These are phyloP conservation scores for Carduelis carduelis DNA, from an alignment of 2,797 vertebrate species.

Conservation along the genomic window DNA sequence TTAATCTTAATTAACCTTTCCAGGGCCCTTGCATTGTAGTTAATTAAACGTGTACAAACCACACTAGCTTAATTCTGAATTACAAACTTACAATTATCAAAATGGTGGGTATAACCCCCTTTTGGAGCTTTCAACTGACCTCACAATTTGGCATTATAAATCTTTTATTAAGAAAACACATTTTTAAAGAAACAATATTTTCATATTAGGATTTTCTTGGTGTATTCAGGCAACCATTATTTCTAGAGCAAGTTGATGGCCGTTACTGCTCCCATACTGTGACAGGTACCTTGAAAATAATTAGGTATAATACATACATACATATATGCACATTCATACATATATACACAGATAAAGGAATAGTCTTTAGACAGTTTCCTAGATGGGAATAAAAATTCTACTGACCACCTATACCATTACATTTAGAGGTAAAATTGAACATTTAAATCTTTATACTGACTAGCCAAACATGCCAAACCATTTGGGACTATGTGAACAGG, in stretches of 20 bases:
- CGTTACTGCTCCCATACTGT: background rate
- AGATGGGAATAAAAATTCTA: background rate
- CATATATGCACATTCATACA: background rate
- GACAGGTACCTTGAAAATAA: background rate
- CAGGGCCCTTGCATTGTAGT: slow-evolving; percentile 19
- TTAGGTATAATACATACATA: no score
- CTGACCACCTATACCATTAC: fast-evolving
- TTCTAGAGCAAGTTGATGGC: background rate
- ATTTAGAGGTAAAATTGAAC: background rate
- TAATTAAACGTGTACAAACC: slow-evolving; percentile 48
- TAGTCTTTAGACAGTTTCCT: background rate
- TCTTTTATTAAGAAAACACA: background rate
- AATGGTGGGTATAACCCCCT: background rate
- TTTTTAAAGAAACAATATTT: background rate
- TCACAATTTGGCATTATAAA: background rate
- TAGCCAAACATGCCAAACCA: fast-evolving
- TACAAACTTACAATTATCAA: background rate
- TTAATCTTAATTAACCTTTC: slow-evolving; percentile 62
- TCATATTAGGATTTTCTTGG: background rate
- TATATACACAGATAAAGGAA: fast-evolving
- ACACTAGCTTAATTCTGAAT: background rate
- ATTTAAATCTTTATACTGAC: background rate
- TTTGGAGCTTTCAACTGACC: background rate
- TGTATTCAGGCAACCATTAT: background rate
- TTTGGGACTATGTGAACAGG: background rate